These are phyloP conservation scores for Dromaius novaehollandiae DNA, from an alignment of 2,113 vertebrate species.

Conservation along the genomic window DNA sequence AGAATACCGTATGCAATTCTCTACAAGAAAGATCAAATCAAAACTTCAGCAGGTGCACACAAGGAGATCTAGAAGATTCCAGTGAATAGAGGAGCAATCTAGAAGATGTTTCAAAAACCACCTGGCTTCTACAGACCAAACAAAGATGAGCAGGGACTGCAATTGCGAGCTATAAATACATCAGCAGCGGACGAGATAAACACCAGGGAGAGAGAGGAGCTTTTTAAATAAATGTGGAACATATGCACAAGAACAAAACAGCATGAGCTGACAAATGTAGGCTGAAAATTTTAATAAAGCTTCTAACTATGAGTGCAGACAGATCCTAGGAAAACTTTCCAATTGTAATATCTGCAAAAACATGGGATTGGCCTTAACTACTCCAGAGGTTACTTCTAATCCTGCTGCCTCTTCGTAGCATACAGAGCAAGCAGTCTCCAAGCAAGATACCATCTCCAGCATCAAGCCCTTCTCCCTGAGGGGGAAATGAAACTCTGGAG, in stretches of 20 bases:
- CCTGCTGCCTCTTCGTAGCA: rapidly evolving
- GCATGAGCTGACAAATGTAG: not conserved
- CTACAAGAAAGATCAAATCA: not conserved
- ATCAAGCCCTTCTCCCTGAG: rapidly evolving
- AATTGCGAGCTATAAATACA: not conserved
- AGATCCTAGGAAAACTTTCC: not conserved
- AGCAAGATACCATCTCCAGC: not conserved
- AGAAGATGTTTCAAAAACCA: not conserved
- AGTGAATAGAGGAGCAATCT: not conserved
- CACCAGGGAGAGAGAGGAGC: rapidly evolving
- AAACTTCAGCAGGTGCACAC: not conserved
- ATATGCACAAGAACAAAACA: not conserved
- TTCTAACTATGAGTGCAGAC: not conserved
- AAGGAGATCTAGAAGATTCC: not conserved
- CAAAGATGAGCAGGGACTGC: not conserved
- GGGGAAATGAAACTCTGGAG: not conserved
- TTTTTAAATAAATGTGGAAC: rapidly evolving
- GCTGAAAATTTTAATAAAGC: not conserved
- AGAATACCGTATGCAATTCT: not conserved
- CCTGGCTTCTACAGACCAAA: not conserved
- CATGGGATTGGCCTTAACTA: not conserved
- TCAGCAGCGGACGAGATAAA: rapidly evolving
- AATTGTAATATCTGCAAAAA: not conserved
- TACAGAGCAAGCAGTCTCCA: rapidly evolving
- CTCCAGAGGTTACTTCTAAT: not conserved